These are phyloP conservation scores for Esox lucius DNA, from an alignment of 2,797 vertebrate genomes.

Conservation along the genomic window DNA sequence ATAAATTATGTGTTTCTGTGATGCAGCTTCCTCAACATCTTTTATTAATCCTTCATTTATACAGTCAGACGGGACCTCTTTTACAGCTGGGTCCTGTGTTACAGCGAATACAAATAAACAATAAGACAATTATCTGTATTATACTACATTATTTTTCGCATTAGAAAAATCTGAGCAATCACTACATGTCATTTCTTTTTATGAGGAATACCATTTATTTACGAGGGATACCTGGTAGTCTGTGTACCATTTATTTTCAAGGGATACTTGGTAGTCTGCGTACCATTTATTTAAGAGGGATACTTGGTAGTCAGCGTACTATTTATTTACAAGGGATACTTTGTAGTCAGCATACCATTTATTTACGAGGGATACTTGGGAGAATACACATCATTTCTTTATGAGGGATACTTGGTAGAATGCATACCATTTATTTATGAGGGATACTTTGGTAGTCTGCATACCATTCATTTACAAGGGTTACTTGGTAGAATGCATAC, in stretches of 20 bases:
- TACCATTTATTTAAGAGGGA: too few species aligned
- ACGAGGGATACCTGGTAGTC: constrained; percentile 31
- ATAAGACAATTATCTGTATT: neutral
- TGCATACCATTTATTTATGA: too few species aligned
- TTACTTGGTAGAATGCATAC: constrained; percentile 24
- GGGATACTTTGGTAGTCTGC: too few species aligned
- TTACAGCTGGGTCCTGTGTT: too few species aligned
- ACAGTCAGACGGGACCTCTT: too few species aligned
- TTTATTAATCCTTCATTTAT: too few species aligned
- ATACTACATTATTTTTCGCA: neutral
- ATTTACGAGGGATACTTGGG: too few species aligned
- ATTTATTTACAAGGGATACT: constrained; percentile 26
- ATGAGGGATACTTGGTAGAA: constrained; percentile 24
- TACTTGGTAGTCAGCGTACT: too few species aligned
- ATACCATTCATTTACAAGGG: constrained; percentile 25
- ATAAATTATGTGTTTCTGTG: neutral
- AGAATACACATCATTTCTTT: constrained; percentile 7
- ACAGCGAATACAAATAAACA: too few species aligned
- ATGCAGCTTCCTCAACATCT: too few species aligned
- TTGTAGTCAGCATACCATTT: constrained; percentile 17
- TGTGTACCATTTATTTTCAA: neutral
- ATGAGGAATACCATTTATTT: constrained; percentile 32
- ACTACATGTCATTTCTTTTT: constrained; percentile 16
- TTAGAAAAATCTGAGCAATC: neutral
- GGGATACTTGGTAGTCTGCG: too few species aligned